Percentiles rank a stretch among this genome's conserved stretches.
Conservation (phyloP, 2,888 invertebrate genomes). For the Tanytarsus gracilentus region DNA sequence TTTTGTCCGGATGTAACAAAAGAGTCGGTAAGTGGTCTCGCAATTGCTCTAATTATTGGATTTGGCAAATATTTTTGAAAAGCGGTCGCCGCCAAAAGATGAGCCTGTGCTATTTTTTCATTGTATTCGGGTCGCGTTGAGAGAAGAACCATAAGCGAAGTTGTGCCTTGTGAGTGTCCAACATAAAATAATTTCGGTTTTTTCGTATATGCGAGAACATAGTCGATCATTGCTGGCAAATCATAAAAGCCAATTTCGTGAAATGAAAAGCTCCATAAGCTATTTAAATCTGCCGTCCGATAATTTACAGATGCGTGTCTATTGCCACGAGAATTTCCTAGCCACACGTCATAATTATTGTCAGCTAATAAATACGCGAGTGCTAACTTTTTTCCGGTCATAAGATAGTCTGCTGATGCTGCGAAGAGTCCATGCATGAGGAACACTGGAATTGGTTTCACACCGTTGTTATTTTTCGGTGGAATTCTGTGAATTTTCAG, state of each 20-base stretch:
- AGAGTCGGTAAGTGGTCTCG: background rate
- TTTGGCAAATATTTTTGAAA: constrained; percentile 13
- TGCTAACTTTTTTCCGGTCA: constrained; percentile 31
- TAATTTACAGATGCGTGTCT: constrained; percentile 38
- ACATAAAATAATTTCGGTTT: constrained; percentile 44
- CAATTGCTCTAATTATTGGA: background rate
- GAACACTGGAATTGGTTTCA: constrained; percentile 31
- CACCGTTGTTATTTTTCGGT: constrained; percentile 41
- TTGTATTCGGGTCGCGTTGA: constrained; percentile 54
- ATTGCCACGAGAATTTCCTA: constrained; percentile 43
- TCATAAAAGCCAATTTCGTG: constrained; percentile 50
- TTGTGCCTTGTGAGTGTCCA: constrained; percentile 59
- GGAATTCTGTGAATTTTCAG: constrained; percentile 57
- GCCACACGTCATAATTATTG: constrained; percentile 44
- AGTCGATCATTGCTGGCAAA: constrained; percentile 48
- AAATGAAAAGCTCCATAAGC: constrained; percentile 36
- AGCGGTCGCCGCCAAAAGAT: background rate
- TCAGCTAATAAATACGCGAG: constrained; percentile 40
- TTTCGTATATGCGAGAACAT: constrained; percentile 39
- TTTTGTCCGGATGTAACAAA: background rate
- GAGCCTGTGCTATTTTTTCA: constrained; percentile 19
- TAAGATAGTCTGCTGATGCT: background rate
- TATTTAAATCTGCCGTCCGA: constrained; percentile 34
- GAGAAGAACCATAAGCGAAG: constrained; percentile 57
- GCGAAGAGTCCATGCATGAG: constrained; percentile 16